Evolutionary conservation across 2,797 vertebrate genomes (phyloP).

Genomic region (Sebastes paucispinis): DNA sequence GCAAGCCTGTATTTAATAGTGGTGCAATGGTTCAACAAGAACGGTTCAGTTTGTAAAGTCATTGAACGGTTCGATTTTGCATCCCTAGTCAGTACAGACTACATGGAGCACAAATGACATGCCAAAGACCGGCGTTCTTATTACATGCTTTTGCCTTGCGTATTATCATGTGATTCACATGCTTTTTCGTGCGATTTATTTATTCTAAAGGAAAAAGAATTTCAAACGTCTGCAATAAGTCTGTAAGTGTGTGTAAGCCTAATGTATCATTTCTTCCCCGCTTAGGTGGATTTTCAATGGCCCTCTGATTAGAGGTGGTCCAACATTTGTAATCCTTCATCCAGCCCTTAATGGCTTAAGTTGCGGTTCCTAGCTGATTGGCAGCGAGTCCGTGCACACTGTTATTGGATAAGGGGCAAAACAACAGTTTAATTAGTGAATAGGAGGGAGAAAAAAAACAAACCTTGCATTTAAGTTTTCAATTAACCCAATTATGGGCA

Average conservation of each 20-base stretch:
- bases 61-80: rapidly evolving
- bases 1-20: no score
- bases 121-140: rapidly evolving
- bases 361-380: conserved; percentile 64
- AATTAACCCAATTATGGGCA: conserved; percentile 81
- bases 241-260: conserved; percentile 47
- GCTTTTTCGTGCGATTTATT: not conserved
- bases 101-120: rapidly evolving
- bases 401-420: conserved; percentile 70
- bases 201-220: conserved; percentile 13
- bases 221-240: conserved; percentile 40
- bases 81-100: not conserved
- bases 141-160: no score
- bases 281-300: conserved; percentile 72
- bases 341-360: conserved; percentile 71
- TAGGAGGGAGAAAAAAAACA: conserved; percentile 38
- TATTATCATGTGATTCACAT: not conserved
- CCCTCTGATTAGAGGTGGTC: conserved; percentile 69
- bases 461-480: conserved; percentile 77
- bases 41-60: no score
- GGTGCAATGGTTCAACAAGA: rapidly evolving
- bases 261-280: conserved; percentile 57
- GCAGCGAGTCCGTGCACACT: conserved; percentile 55
- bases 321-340: conserved; percentile 74
- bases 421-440: conserved; percentile 77